Evolutionary conservation across 2,888 invertebrate genomes (phyloP).

Genomic region (Ariolimax columbianus): DNA sequence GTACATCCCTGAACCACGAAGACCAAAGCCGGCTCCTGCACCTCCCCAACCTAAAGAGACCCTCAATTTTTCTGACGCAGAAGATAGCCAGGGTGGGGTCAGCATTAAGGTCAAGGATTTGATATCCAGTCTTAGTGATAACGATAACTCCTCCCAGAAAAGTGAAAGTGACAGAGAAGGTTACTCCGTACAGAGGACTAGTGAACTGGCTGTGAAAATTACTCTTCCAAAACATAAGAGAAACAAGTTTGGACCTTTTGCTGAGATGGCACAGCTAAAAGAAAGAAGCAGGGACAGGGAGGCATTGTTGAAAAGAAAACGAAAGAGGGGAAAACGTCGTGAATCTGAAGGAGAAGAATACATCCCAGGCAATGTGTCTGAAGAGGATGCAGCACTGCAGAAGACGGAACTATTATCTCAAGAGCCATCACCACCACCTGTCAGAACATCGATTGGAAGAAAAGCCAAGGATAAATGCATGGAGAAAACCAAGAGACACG

Average conservation of each 20-base stretch:
- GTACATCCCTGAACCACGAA: constrained; percentile 73
- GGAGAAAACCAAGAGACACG: constrained; percentile 56
- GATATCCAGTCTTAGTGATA: constrained; percentile 62
- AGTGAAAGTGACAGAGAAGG: constrained; percentile 50
- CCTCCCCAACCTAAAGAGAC: constrained; percentile 49
- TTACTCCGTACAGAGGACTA: constrained; percentile 56
- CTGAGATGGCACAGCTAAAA: constrained; percentile 40
- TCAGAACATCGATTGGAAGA: constrained; percentile 63
- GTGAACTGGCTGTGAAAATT: constrained; percentile 55
- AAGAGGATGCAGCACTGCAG: not conserved
- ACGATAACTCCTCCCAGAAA: constrained; percentile 55
- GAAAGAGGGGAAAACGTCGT: constrained; percentile 13
- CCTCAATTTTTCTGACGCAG: constrained; percentile 62
- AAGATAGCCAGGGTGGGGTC: constrained; percentile 56
- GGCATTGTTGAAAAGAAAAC: constrained; percentile 6
- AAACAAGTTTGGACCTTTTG: constrained; percentile 42
- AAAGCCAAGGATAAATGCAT: constrained; percentile 67
- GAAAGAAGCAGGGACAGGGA: constrained; percentile 31
- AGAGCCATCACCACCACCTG: constrained; percentile 57
- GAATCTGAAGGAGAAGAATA: constrained; percentile 39
- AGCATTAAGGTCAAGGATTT: constrained; percentile 62
- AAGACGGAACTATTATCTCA: constrained; percentile 4
- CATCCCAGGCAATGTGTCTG: constrained; percentile 18
- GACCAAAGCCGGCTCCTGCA: constrained; percentile 59
- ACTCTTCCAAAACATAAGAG: constrained; percentile 54